These are phyloP conservation scores for Aix galericulata DNA, from an alignment of 2,113 vertebrate species.

Conservation along the genomic window DNA sequence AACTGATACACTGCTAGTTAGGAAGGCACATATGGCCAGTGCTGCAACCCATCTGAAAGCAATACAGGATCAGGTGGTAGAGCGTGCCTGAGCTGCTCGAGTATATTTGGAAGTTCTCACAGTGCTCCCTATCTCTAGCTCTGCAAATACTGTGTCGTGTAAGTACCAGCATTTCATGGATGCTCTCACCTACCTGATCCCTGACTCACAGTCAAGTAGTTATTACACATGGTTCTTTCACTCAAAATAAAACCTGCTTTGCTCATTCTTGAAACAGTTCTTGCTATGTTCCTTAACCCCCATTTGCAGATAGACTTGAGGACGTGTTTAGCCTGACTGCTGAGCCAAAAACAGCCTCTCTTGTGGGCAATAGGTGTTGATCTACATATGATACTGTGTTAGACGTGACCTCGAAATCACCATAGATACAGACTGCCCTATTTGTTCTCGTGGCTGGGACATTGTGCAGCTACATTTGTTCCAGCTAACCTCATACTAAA, in stretches of 20 bases:
- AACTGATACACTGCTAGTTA: background rate
- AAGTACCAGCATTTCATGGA: background rate
- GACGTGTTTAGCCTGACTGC: background rate
- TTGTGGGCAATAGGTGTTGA: background rate
- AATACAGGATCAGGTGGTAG: background rate
- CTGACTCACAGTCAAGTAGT: background rate
- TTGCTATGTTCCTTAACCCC: background rate
- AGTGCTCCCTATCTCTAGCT: background rate
- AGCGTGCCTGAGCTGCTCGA: background rate
- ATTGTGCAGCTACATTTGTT: background rate
- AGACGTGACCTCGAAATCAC: background rate
- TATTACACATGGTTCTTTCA: background rate
- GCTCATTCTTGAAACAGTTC: background rate
- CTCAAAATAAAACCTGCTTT: background rate
- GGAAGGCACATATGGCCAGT: background rate
- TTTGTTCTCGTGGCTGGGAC: background rate
- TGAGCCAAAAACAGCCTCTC: background rate
- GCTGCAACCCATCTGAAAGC: background rate
- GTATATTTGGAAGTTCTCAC: background rate
- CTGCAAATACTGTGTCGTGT: background rate
- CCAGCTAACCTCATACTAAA: background rate
- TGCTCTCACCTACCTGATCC: background rate
- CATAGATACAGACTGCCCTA: background rate
- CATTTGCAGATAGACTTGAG: background rate
- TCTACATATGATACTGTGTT: background rate